Evolutionary conservation across 2,888 invertebrate genomes (phyloP).

Genomic region (Mesorhabditis sp.): DNA sequence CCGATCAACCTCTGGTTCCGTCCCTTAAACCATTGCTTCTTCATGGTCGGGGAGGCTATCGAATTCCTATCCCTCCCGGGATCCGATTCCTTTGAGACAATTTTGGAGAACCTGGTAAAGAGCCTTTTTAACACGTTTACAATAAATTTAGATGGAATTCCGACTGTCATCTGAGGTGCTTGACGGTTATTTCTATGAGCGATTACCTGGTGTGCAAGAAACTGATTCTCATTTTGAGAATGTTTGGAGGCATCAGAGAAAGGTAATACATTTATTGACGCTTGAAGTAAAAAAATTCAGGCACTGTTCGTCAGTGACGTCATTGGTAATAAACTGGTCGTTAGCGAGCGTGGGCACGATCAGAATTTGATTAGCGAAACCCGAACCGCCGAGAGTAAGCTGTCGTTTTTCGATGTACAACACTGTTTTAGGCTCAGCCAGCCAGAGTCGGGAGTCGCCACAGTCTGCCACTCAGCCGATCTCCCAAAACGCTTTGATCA

Average conservation of each 20-base stretch:
- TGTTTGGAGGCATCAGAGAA: neutral
- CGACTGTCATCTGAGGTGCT: neutral
- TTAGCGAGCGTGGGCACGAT: too few species aligned
- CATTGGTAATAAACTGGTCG: too few species aligned
- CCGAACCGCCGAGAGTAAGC: too few species aligned
- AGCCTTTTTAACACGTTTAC: neutral
- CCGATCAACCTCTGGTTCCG: neutral
- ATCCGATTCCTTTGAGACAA: neutral
- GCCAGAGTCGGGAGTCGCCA: too few species aligned
- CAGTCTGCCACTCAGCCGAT: too few species aligned
- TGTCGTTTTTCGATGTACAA: too few species aligned
- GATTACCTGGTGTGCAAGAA: neutral
- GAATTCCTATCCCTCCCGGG: neutral
- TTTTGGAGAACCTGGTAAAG: constrained; percentile 1
- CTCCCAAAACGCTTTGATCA: too few species aligned
- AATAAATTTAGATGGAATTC: neutral
- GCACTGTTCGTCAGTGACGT: too few species aligned
- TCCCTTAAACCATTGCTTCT: neutral
- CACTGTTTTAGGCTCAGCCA: too few species aligned
- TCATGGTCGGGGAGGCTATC: neutral
- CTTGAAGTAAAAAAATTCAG: neutral
- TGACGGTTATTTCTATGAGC: constrained; percentile 2
- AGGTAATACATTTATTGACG: neutral
- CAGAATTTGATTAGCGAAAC: too few species aligned
- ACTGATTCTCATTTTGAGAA: neutral